These are phyloP conservation scores for Crepidodera aurea DNA, from an alignment of 2,888 invertebrate species.

Conservation along the genomic window DNA sequence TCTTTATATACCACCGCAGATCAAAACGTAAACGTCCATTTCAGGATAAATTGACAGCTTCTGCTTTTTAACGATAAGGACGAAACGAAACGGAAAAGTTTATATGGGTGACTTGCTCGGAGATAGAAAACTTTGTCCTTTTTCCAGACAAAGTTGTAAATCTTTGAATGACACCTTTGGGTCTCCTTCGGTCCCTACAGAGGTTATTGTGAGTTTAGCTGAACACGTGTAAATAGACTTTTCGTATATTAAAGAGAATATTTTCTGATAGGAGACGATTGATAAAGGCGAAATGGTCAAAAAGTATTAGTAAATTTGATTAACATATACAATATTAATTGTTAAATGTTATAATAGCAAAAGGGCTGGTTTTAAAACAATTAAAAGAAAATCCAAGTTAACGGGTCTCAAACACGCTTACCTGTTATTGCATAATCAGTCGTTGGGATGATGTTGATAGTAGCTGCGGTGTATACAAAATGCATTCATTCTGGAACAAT, in stretches of 20 bases:
- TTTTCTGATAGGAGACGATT: conserved; percentile 5
- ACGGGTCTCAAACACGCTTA: no score
- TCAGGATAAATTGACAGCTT: conserved; percentile 46
- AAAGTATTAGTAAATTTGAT: no score
- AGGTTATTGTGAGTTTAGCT: conserved; percentile 44
- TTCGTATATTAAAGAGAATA: conserved; percentile 1
- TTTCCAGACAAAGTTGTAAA: conserved; percentile 48
- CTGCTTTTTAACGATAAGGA: conserved; percentile 45
- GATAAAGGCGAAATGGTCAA: no score
- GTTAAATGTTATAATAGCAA: no score
- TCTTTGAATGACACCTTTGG: conserved; percentile 49
- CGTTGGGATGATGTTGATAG: no score
- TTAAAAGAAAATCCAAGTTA: no score
- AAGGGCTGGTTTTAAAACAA: no score
- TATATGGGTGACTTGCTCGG: conserved; percentile 44
- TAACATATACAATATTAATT: no score
- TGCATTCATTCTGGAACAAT: no score
- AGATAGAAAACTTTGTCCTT: conserved; percentile 49
- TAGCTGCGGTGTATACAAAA: no score
- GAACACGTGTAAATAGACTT: conserved; percentile 41
- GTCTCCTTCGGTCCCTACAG: conserved; percentile 31
- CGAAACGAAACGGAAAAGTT: conserved; percentile 44
- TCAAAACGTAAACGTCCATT: conserved; percentile 43
- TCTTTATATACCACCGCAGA: conserved; percentile 31
- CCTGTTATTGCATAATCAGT: no score